Conservation (phyloP, 2,888 invertebrate species). For the Apantesis nais region DNA sequence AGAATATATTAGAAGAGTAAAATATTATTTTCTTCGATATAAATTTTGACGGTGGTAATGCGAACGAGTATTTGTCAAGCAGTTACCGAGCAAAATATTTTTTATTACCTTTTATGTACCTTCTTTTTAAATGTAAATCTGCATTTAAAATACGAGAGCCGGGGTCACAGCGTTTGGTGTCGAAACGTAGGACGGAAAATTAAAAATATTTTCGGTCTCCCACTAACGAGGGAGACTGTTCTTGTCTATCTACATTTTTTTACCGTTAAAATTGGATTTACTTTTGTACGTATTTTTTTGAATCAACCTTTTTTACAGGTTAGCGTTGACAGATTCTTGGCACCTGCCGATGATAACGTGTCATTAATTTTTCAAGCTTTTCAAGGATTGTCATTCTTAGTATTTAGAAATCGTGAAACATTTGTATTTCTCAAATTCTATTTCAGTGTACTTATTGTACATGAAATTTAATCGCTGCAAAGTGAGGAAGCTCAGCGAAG, state of each 20-base stretch:
- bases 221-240: constrained; percentile 53
- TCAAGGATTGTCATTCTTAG: not conserved
- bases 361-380: not conserved
- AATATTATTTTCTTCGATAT: not conserved
- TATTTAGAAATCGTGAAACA: not conserved
- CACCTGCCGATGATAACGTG: constrained; percentile 2
- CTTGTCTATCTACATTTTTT: constrained; percentile 57
- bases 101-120: constrained; percentile 34
- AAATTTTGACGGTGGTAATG: constrained; percentile 3
- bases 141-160: constrained; percentile 46
- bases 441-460: no score
- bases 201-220: constrained; percentile 61
- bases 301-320: constrained; percentile 40
- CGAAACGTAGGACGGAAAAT: constrained; percentile 73
- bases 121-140: constrained; percentile 45
- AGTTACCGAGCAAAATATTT: constrained; percentile 25
- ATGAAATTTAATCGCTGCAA: not conserved
- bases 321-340: constrained; percentile 30
- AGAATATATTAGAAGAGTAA: not conserved
- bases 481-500: not conserved
- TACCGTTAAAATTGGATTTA: constrained; percentile 57
- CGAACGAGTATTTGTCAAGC: constrained; percentile 24
- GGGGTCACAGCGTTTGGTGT: constrained; percentile 60
- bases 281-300: constrained; percentile 46
- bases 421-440: not conserved